Evolutionary conservation across 1,140 invertebrate species (phyloP), one percentile per base, ranked within the genome.

Genomic region (Stratiolaelaps scimitus): DNA sequence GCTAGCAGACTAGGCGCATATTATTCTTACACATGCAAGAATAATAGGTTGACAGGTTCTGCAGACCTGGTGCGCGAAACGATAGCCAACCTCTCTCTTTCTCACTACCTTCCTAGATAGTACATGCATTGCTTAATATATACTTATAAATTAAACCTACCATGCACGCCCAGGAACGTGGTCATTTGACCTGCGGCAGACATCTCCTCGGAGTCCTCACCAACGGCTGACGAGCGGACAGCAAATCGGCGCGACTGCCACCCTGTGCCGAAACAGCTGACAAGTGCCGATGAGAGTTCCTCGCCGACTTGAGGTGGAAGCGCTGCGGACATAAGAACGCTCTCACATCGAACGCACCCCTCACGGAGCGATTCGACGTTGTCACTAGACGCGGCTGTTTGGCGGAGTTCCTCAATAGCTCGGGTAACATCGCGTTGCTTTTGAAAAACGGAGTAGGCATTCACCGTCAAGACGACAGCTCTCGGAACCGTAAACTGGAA

Each of bases 151-250:
- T 68, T 67, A 26, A 69, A 72, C 7, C 28, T 28, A 48, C 72
- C 75, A 28, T 73, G 73, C 43, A 85, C 80, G 2, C 85, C 84
- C 1, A 89, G 74, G 66, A 83, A 80, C 0, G 85, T 88, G 47
- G 82, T 81, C 74, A 89, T 86, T 77, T 89, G 87, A 20, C 87
- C 87, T n/a, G 87, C 87, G 1, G 84, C 82, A 1, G 86, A 88
- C 1, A 72, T 81, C 72, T 85, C 85, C 66, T 82, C 80, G 7
- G 82, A 82, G n/a, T n/a, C n/a, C n/a, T 89, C 87, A 5, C 73
- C 75, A 67, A 85, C 77, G 34, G 83, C 86, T 72, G 82, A 84
- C 2, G 82, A 83, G 56, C 83, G 71, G 17, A 83, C 78, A 28
- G 82, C 81, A 70, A 80, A 74, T 47, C 40, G 83, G 69, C 44